Evolutionary conservation across 2,888 invertebrate genomes (phyloP).

Genomic region (Trichogramma evanescens): DNA sequence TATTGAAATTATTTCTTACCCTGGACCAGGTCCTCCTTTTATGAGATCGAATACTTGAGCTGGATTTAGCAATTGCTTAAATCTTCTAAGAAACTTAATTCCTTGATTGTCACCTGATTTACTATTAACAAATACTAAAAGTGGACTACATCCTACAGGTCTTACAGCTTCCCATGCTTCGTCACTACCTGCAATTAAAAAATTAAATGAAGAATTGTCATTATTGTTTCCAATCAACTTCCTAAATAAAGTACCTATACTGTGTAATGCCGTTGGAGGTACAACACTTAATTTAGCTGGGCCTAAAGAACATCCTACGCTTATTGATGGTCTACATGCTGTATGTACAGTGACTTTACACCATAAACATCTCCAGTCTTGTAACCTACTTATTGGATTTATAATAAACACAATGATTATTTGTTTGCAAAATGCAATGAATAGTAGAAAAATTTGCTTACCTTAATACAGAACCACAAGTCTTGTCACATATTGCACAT

Average conservation of each 20-base stretch:
- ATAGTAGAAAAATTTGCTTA: constrained; percentile 36
- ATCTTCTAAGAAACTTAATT: constrained; percentile 87
- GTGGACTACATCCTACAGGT: constrained; percentile 62
- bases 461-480: constrained; percentile 91
- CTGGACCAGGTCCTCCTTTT: constrained; percentile 72
- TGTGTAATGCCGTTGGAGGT: constrained; percentile 87
- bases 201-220: constrained; percentile 3
- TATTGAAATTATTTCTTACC: constrained; percentile 52
- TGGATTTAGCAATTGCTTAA: constrained; percentile 91
- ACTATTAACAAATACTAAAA: constrained; percentile 95
- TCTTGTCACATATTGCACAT: constrained; percentile 89
- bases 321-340: constrained; percentile 76
- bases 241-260: constrained; percentile 54
- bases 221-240: constrained; percentile 1
- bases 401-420: background rate
- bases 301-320: constrained; percentile 77
- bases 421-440: background rate
- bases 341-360: constrained; percentile 87
- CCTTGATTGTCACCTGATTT: constrained; percentile 98
- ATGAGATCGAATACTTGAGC: constrained; percentile 97
- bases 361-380: constrained; percentile 97
- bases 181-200: constrained; percentile 54
- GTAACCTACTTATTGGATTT: constrained; percentile 54
- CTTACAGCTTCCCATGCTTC: constrained; percentile 84
- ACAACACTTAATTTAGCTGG: constrained; percentile 86